A percentile compares a stretch with the other conserved stretches of the same genome.
Evolutionary conservation across 2,888 invertebrate genomes (phyloP).

Genomic region (Drosophila demipolita): DNA sequence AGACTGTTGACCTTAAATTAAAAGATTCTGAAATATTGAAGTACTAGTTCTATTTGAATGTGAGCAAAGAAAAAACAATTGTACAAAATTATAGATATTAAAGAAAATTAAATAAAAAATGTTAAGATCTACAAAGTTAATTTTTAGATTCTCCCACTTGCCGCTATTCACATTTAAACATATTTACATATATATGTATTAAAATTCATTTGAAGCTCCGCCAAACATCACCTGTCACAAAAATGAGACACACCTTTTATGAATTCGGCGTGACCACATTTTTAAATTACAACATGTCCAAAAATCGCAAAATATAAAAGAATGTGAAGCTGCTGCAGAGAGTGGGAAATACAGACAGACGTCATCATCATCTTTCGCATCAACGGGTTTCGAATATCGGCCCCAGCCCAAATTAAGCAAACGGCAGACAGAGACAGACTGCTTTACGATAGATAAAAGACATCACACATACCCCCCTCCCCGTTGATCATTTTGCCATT

Average conservation of each 20-base stretch:
- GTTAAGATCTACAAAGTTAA: no score
- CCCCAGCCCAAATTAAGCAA: slow-evolving; percentile 26
- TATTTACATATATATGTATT: background rate
- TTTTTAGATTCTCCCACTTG: slow-evolving; percentile 4
- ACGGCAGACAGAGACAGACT: slow-evolving; percentile 1
- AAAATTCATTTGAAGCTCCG: background rate
- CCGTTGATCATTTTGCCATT: slow-evolving; percentile 10
- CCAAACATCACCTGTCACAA: slow-evolving; percentile 51
- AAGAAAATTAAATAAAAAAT: background rate
- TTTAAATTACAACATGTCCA: slow-evolving; percentile 52
- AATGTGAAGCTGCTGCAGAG: background rate
- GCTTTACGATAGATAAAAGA: slow-evolving; percentile 31
- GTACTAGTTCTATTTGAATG: background rate
- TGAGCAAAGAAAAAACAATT: background rate
- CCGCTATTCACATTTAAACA: background rate
- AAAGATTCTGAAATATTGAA: background rate
- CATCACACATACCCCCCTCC: background rate
- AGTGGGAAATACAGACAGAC: background rate
- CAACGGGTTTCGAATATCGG: slow-evolving; percentile 26
- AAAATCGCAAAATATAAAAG: slow-evolving; percentile 6
- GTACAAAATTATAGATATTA: background rate
- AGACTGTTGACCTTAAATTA: background rate
- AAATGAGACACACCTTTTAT: slow-evolving; percentile 45
- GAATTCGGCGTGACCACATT: slow-evolving; percentile 49
- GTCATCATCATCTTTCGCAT: slow-evolving; percentile 25